Evolutionary conservation across 1,140 invertebrate genomes (phyloP).

Genomic region (Euwallacea fornicatus): DNA sequence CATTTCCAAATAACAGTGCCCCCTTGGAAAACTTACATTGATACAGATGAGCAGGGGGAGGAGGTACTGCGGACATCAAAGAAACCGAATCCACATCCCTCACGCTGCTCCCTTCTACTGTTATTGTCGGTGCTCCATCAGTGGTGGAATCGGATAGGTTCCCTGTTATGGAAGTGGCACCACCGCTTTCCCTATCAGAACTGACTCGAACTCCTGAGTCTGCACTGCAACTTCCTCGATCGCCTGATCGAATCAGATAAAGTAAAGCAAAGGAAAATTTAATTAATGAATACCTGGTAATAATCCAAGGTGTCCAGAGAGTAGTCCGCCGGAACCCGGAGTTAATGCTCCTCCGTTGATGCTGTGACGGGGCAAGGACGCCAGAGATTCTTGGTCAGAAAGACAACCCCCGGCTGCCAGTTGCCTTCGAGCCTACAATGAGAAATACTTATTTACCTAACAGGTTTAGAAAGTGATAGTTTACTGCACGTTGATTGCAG

Average conservation of each 20-base stretch:
- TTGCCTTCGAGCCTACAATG: slow-evolving; percentile 66
- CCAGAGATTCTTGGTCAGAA: slow-evolving; percentile 71
- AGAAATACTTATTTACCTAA: background rate
- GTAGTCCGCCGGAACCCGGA: slow-evolving; percentile 60
- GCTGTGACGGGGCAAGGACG: slow-evolving; percentile 61
- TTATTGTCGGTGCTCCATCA: slow-evolving; percentile 71
- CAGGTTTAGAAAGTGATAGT: too few relatives aligned
- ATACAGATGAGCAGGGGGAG: slow-evolving; percentile 70
- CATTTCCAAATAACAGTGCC: too few relatives aligned
- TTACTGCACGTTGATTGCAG: too few relatives aligned
- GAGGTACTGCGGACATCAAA: slow-evolving; percentile 70
- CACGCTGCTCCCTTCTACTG: slow-evolving; percentile 58
- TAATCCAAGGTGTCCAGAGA: slow-evolving; percentile 55
- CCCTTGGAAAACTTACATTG: slow-evolving; percentile 66
- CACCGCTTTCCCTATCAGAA: slow-evolving; percentile 75
- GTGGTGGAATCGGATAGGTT: slow-evolving; percentile 78
- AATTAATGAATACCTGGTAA: slow-evolving; percentile 53
- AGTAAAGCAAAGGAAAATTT: too few relatives aligned
- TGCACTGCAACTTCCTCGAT: slow-evolving; percentile 83
- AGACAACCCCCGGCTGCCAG: slow-evolving; percentile 70
- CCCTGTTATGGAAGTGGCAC: slow-evolving; percentile 70
- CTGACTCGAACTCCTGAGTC: slow-evolving; percentile 82
- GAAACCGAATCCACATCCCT: slow-evolving; percentile 75
- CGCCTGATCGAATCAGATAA: slow-evolving; percentile 50
- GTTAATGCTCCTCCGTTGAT: slow-evolving; percentile 67